A percentile compares a stretch with the other conserved stretches of the same genome.
Evolutionary conservation across 2,888 invertebrate genomes (phyloP).

Genomic region (Patella caerulea): DNA sequence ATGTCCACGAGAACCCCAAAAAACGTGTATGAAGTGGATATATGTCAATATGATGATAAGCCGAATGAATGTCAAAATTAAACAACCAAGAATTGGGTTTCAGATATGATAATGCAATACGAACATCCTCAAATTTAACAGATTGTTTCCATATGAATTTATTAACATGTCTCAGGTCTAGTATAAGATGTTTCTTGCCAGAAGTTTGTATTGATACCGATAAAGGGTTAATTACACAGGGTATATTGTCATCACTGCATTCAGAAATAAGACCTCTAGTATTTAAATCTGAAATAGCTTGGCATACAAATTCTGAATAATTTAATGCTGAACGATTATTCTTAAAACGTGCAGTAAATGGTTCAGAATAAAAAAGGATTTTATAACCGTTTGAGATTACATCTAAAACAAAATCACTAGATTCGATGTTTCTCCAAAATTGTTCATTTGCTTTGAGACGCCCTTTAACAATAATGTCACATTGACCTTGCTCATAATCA

Average conservation of each 20-base stretch:
- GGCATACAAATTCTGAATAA: conserved; percentile 2
- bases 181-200: conserved; percentile 17
- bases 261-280: not conserved
- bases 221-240: no score
- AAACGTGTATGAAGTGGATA: no score
- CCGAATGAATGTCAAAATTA: conserved; percentile 9
- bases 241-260: not conserved
- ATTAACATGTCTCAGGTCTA: conserved; percentile 12
- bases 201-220: conserved; percentile 1
- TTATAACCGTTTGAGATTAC: no score
- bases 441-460: not conserved
- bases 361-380: not conserved
- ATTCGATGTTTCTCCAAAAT: conserved; percentile 9
- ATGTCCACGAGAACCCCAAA: no score
- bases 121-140: not conserved
- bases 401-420: not conserved
- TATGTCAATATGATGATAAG: conserved; percentile 5
- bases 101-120: not conserved
- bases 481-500: not conserved
- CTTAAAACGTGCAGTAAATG: not conserved
- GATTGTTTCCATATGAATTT: not conserved
- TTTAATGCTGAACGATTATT: conserved; percentile 16
- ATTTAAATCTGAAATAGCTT: not conserved
- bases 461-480: conserved; percentile 2
- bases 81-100: not conserved